These are phyloP conservation scores for Agrotis puta DNA, from an alignment of 2,888 invertebrate genomes.

Conservation along the genomic window DNA sequence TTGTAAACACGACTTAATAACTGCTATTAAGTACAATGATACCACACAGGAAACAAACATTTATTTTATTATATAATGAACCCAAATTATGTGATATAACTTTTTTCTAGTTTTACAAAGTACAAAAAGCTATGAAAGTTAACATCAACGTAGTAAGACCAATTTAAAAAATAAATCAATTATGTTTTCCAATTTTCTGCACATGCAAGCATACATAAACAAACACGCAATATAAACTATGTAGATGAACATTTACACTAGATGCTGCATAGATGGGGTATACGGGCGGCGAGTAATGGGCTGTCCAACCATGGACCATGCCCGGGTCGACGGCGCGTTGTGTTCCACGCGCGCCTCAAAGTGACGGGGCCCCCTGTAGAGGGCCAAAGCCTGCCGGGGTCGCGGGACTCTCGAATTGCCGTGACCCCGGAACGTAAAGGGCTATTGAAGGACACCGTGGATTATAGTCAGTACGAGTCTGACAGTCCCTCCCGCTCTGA, in stretches of 20 bases:
- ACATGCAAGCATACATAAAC: constrained; percentile 12
- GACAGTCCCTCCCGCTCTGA: no score
- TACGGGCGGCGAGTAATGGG: no score
- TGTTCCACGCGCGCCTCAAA: no score
- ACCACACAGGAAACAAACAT: background rate
- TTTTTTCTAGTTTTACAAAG: background rate
- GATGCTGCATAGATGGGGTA: no score
- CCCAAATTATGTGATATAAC: background rate
- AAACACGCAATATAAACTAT: constrained; percentile 19
- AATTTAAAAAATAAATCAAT: constrained; percentile 22
- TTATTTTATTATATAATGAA: background rate
- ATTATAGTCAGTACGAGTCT: no score
- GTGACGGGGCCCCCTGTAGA: no score
- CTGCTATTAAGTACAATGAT: constrained; percentile 13
- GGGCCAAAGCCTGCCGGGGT: no score
- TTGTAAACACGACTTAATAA: background rate
- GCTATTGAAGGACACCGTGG: no score
- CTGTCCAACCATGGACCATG: no score
- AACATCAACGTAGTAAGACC: background rate
- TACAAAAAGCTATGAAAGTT: background rate
- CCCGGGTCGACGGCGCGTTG: no score
- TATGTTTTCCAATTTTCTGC: constrained; percentile 19
- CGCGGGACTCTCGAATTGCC: no score
- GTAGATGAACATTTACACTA: constrained; percentile 23
- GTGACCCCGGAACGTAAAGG: no score